Evolutionary conservation across 2,113 vertebrate species (phyloP).

Genomic region (Datnioides undecimradiatus): DNA sequence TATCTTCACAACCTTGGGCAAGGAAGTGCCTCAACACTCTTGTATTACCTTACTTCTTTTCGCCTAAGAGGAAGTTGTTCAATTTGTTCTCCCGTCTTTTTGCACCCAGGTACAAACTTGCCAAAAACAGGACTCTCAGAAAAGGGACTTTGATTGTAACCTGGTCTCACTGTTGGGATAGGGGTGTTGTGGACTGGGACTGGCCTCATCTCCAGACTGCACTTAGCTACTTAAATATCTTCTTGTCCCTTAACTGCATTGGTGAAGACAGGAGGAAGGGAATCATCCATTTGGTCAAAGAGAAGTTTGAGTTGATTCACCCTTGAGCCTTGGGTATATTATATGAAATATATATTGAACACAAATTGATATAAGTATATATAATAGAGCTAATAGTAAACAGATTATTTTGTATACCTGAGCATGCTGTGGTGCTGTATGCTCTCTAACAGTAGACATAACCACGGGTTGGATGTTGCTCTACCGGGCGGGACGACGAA

Average conservation of each 20-base stretch:
- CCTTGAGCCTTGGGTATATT: constrained; percentile 76
- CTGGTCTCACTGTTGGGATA: constrained; percentile 21
- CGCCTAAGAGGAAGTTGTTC: background rate
- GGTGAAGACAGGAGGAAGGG: constrained; percentile 64
- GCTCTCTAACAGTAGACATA: constrained; percentile 75
- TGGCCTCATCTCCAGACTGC: constrained; percentile 64
- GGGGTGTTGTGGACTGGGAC: constrained; percentile 46
- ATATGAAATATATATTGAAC: constrained; percentile 71
- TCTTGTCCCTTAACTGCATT: constrained; percentile 74
- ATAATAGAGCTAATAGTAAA: constrained; percentile 62
- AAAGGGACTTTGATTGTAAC: constrained; percentile 21
- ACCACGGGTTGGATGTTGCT: constrained; percentile 74
- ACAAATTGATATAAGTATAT: constrained; percentile 53
- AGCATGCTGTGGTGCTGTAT: constrained; percentile 81
- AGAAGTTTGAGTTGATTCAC: constrained; percentile 70
- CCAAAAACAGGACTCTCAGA: constrained; percentile 31
- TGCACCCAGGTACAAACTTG: constrained; percentile 18
- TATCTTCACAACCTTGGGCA: constrained; percentile 34
- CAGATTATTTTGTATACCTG: constrained; percentile 79
- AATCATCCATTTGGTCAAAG: constrained; percentile 65
- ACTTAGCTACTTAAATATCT: constrained; percentile 72
- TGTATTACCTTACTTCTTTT: constrained; percentile 19
- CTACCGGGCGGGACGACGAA: constrained; percentile 71
- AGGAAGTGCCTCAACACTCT: constrained; percentile 48
- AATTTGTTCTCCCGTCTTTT: background rate